Evolutionary conservation across 2,888 invertebrate species (phyloP), one percentile per base, ranked within the genome.

Genomic region (Drosophila villosipedis): DNA sequence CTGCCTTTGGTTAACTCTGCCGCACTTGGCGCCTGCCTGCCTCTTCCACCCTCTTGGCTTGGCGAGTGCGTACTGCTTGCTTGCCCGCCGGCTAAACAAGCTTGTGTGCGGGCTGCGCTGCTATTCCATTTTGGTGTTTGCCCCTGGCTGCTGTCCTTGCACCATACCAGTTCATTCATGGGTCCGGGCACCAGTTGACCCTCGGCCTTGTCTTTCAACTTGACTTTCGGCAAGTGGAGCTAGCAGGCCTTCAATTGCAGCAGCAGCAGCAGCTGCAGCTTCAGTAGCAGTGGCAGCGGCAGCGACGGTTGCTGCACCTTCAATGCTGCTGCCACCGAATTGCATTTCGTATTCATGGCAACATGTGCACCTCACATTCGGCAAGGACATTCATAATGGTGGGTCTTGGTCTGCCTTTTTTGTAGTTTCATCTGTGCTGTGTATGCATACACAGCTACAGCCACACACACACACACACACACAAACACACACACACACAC

Each of bases 261-360:
- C 39, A 9, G 6, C 37, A 19, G 19, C 19, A 3, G 39, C 41
- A 19, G 16, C 14, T 4, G 33, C 28, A 33, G 33, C 28, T 28
- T 30, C 37, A 16, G 19, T 2, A 0, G 39, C n/a, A 39, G n/a
- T 19, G n/a, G 19, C n/a, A 41, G n/a, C 12, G 22, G 25, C 25
- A 25, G 25, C 16, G 4, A 25, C 16, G 47, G 14, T 47, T 31
- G 57, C 33, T 52, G 69, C 80, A 70, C 60, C 70, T 69, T 66
- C 28, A 14, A 49, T 30, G 61, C 60, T 52, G 58, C 62, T 55
- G 69, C 62, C 64, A 61, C 39, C 57, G 67, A 54, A 70, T 79
- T 82, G 82, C 80, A 87, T 89, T 84, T 85, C 19, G 80, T 84
- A 90, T 90, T 87, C 85, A 88, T 85, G 69, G 78, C 80, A 80